phyloP scores from a whole-genome alignment of 2,797 vertebrate species.

The Acridotheres tristis region DNA sequence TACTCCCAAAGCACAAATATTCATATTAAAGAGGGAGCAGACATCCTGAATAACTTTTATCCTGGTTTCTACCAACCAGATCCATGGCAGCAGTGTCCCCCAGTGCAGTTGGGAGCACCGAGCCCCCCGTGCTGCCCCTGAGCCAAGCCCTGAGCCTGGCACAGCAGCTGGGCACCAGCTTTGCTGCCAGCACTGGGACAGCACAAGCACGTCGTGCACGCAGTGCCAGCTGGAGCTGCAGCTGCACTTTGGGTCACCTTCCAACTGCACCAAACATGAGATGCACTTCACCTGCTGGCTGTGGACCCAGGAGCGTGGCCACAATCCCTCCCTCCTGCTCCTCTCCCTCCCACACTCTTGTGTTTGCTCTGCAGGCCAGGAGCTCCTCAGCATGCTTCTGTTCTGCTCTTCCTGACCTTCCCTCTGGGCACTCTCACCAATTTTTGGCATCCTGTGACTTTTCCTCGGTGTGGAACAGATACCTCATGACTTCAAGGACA shows the following conservation, averaged over 20 bases:
- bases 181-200: not conserved
- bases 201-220: accelerated
- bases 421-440: not conserved
- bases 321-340: not conserved
- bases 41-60: not conserved
- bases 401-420: not conserved
- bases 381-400: not conserved
- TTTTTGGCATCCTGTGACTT: not conserved
- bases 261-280: not conserved
- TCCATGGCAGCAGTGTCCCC: accelerated
- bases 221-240: not conserved
- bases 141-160: not conserved
- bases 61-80: not conserved
- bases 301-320: not conserved
- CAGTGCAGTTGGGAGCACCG: accelerated
- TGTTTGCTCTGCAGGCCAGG: not conserved
- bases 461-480: not conserved
- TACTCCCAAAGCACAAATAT: not conserved
- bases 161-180: not conserved
- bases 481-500: not conserved
- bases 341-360: not conserved
- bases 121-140: accelerated
- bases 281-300: not conserved
- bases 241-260: not conserved
- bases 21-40: not conserved